Evolutionary conservation across 2,113 vertebrate genomes (phyloP).

Genomic region (Seriola quinqueradiata): DNA sequence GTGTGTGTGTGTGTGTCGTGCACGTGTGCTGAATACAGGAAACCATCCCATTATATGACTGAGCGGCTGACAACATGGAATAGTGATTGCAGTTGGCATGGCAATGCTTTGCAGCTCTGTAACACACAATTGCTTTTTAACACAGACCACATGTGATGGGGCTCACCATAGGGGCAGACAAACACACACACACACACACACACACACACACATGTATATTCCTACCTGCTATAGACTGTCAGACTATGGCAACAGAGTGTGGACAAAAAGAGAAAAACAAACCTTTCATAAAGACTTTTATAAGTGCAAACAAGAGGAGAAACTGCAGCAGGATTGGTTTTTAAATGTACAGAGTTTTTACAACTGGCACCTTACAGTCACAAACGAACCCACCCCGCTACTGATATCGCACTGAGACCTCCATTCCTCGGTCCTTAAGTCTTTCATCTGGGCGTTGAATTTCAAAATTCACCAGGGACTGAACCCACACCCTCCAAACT

Average conservation of each 20-base stretch:
- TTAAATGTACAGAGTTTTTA: neutral
- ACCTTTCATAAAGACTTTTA: no score
- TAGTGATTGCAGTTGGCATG: conserved; percentile 61
- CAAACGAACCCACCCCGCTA: neutral
- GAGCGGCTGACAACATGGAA: conserved; percentile 63
- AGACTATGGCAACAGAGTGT: neutral
- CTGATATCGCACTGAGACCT: no score
- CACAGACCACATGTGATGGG: conserved; percentile 72
- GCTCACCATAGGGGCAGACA: conserved; percentile 25
- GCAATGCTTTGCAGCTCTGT: conserved; percentile 36
- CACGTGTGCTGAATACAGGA: conserved; percentile 10
- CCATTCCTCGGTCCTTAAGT: neutral
- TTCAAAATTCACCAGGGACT: neutral
- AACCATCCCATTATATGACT: conserved; percentile 57
- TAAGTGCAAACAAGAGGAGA: neutral
- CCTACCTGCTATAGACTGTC: neutral
- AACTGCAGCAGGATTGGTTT: neutral
- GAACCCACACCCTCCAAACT: neutral
- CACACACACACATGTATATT: neutral
- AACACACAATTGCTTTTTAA: conserved; percentile 67
- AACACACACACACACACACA: conserved; percentile 36
- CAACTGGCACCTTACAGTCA: neutral
- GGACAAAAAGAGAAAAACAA: neutral
- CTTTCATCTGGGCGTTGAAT: neutral
- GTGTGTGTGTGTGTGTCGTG: neutral